Evolutionary conservation across 2,113 vertebrate genomes (phyloP).

Genomic region (Formicarius rufipectus): DNA sequence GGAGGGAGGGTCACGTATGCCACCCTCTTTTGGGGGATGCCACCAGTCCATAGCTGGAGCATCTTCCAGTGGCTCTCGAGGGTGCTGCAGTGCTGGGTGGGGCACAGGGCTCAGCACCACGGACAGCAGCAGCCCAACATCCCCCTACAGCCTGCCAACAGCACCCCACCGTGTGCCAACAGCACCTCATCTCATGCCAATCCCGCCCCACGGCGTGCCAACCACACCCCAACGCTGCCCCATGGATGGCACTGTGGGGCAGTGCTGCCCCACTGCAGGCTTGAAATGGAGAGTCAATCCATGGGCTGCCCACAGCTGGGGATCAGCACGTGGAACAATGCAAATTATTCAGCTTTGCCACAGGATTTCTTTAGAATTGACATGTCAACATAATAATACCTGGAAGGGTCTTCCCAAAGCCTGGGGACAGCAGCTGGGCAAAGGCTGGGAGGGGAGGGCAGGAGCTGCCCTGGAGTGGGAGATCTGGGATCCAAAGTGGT

Average conservation of each 20-base stretch:
- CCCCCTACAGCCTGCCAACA: rapidly evolving
- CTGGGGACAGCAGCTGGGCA: background rate
- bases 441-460: background rate
- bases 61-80: rapidly evolving
- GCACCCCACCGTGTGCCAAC: rapidly evolving
- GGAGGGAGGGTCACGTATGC: rapidly evolving
- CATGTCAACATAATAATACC: rapidly evolving
- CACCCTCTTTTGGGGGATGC: background rate
- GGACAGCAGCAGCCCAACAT: background rate
- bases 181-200: rapidly evolving
- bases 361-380: background rate
- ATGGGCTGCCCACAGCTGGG: background rate
- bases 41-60: background rate
- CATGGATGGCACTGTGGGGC: background rate
- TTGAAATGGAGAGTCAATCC: background rate
- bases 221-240: background rate
- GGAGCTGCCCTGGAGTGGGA: background rate
- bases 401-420: background rate
- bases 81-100: rapidly evolving
- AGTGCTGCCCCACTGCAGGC: background rate
- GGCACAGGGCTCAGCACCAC: background rate
- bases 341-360: rapidly evolving
- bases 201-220: rapidly evolving
- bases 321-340: rapidly evolving
- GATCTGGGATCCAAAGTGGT: background rate